phyloP scores from a whole-genome alignment of 2,113 vertebrate genomes.

The Limanda limanda region DNA sequence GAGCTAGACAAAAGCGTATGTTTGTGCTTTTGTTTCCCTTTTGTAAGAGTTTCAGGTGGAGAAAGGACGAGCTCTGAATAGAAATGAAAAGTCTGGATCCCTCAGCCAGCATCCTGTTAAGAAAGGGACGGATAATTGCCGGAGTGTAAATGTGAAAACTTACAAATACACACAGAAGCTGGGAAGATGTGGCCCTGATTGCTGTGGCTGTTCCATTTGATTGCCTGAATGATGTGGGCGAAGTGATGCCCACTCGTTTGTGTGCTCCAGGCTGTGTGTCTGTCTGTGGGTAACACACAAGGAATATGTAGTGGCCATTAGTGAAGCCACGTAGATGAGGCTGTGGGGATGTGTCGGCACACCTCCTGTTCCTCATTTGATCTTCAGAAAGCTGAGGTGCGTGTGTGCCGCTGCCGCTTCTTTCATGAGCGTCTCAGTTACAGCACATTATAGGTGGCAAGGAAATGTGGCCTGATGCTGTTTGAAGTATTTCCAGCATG shows the following conservation, averaged over 20 bases:
- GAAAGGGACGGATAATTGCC: background rate
- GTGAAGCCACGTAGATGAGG: background rate
- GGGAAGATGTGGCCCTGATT: constrained; percentile 27
- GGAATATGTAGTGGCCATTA: constrained; percentile 8
- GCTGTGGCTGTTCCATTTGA: constrained; percentile 23
- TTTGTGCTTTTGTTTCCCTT: background rate
- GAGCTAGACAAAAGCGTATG: background rate
- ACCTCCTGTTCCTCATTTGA: constrained; percentile 3
- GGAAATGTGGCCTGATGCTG: background rate
- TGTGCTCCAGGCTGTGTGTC: background rate
- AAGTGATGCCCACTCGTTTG: constrained; percentile 32
- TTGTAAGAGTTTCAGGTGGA: background rate
- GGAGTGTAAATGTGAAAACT: no score
- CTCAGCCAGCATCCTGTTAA: background rate
- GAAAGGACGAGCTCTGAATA: background rate
- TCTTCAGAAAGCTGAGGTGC: background rate
- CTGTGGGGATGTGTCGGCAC: background rate
- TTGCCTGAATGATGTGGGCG: constrained; percentile 20
- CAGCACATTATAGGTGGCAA: background rate
- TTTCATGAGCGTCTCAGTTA: background rate
- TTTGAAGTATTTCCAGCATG: background rate
- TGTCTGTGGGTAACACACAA: constrained; percentile 2
- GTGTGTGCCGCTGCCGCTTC: background rate
- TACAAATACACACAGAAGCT: background rate
- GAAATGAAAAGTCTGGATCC: background rate